phyloP scores from a whole-genome alignment of 2,888 invertebrate genomes.

The Pseudeuparius sepicola region DNA sequence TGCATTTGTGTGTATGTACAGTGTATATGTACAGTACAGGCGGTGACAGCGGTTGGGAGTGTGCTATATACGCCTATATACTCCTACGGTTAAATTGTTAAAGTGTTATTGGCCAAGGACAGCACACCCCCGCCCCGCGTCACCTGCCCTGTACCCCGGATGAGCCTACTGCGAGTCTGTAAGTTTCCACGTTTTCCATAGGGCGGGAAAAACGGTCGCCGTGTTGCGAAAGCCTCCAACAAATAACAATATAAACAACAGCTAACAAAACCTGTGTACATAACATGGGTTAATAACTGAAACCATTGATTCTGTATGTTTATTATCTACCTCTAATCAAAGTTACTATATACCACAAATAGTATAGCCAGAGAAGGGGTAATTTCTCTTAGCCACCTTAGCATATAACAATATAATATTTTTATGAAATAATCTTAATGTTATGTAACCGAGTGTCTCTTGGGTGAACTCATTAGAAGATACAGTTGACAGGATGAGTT shows the following conservation, averaged over 20 bases:
- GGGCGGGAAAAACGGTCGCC: too few species aligned
- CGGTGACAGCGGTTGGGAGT: too few species aligned
- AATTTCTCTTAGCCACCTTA: conserved; percentile 37
- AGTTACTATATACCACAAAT: conserved; percentile 45
- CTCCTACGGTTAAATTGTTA: too few species aligned
- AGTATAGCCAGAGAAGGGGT: conserved; percentile 34
- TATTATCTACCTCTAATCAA: conserved; percentile 43
- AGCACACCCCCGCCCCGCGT: too few species aligned
- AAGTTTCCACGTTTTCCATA: too few species aligned
- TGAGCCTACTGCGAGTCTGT: too few species aligned
- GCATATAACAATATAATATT: conserved; percentile 44
- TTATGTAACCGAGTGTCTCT: conserved; percentile 44
- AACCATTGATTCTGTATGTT: conserved; percentile 42
- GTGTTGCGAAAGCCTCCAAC: conserved; percentile 31
- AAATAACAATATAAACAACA: conserved; percentile 40
- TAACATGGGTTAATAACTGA: conserved; percentile 39
- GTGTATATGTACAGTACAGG: conserved; percentile 15
- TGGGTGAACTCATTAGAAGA: too few species aligned
- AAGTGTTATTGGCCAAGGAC: too few species aligned
- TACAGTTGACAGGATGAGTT: conserved; percentile 37
- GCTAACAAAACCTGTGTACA: conserved; percentile 38
- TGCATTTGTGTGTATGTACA: conserved; percentile 29
- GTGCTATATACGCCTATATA: too few species aligned
- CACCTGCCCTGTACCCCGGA: too few species aligned
- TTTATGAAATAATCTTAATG: conserved; percentile 43